Evolutionary conservation across 2,797 vertebrate species (phyloP).

Genomic region (Aphelocoma californica): DNA sequence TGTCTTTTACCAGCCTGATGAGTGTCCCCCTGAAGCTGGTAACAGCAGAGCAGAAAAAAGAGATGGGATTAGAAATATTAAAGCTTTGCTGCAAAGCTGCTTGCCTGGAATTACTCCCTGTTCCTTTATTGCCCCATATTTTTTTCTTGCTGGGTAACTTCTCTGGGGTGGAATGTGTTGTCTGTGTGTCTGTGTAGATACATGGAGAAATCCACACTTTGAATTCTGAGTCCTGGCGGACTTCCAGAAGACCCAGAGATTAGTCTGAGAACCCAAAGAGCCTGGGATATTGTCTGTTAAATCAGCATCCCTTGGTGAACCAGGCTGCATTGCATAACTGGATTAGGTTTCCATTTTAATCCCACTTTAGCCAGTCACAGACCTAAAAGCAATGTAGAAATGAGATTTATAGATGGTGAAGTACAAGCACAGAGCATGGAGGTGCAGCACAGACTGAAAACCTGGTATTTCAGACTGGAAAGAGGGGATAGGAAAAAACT

Average conservation of each 20-base stretch:
- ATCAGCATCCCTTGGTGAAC: neutral
- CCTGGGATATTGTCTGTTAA: neutral
- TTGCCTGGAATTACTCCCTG: neutral
- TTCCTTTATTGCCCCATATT: neutral
- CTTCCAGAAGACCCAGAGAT: neutral
- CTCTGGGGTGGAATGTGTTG: neutral
- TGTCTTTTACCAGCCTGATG: neutral
- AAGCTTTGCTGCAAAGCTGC: neutral
- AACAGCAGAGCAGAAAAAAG: neutral
- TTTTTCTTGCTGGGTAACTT: neutral
- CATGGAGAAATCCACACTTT: neutral
- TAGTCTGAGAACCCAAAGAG: neutral
- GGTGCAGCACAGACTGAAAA: neutral
- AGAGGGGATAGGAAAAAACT: neutral
- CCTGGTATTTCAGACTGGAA: neutral
- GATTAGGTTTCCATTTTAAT: slow-evolving; percentile 23
- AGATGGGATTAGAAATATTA: neutral
- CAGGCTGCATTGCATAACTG: neutral
- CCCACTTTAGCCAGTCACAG: neutral
- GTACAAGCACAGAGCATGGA: neutral
- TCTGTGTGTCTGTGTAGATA: neutral
- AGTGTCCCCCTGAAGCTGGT: neutral
- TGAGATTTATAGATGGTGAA: neutral
- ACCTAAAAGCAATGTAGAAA: neutral
- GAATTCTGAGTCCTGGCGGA: neutral